These are phyloP conservation scores for Galemys pyrenaicus DNA, from an alignment of 2,113 vertebrate genomes.

Conservation along the genomic window DNA sequence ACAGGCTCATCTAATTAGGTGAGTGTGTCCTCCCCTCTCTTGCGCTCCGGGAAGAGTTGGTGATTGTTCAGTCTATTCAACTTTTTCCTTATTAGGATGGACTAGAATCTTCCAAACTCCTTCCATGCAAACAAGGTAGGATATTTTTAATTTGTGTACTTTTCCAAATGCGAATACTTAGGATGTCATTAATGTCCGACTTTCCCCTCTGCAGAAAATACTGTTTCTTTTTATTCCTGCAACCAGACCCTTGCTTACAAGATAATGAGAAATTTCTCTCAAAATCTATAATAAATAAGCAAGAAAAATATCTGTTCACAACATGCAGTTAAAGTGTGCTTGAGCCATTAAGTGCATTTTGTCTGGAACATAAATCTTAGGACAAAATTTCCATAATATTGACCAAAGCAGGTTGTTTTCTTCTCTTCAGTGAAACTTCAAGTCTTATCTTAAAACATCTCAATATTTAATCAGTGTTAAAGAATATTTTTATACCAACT, in stretches of 20 bases:
- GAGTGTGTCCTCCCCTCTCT: neutral
- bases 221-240: neutral
- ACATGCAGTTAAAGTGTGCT: neutral
- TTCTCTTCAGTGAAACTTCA: neutral
- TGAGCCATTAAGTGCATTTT: neutral
- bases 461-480: neutral
- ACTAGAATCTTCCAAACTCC: neutral
- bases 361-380: neutral
- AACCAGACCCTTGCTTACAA: neutral
- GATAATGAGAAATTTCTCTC: neutral
- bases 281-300: neutral
- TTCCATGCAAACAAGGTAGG: neutral
- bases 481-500: neutral
- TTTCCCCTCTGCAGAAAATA: neutral
- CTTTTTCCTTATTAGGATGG: neutral
- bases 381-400: neutral
- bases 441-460: conserved; percentile 35
- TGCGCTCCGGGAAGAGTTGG: neutral
- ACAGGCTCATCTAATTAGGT: no score
- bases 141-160: neutral
- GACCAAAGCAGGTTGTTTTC: neutral
- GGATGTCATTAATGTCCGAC: neutral
- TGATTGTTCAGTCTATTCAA: neutral
- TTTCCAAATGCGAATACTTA: neutral
- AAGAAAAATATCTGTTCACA: neutral